Evolutionary conservation across 2,888 invertebrate species (phyloP).

Genomic region (Hyppa rectilinea): DNA sequence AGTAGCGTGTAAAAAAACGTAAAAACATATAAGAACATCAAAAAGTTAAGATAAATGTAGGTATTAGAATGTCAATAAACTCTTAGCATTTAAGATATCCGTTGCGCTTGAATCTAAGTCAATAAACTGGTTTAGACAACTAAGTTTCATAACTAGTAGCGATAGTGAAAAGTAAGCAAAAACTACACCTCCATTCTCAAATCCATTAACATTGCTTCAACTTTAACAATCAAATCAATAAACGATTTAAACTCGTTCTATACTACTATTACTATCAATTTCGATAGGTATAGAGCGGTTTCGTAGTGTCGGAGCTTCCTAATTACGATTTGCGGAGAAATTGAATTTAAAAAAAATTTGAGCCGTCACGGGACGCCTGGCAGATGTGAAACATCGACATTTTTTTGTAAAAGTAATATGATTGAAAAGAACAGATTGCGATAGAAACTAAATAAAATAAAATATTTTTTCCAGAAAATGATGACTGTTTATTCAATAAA

Average conservation of each 20-base stretch:
- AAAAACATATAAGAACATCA: neutral
- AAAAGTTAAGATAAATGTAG: neutral
- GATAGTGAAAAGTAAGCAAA: constrained; percentile 41
- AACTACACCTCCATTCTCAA: constrained; percentile 9
- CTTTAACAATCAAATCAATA: constrained; percentile 25
- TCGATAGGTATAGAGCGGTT: too few species aligned
- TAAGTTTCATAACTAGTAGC: constrained; percentile 32
- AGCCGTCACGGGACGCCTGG: too few species aligned
- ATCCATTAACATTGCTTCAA: constrained; percentile 17
- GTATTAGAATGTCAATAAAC: constrained; percentile 7
- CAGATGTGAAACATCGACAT: too few species aligned
- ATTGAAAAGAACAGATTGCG: too few species aligned
- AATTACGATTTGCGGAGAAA: too few species aligned
- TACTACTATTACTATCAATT: constrained; percentile 7
- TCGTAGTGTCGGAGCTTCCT: too few species aligned
- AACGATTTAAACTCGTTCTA: neutral
- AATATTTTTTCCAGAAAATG: too few species aligned
- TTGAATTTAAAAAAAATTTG: too few species aligned
- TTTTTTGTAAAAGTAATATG: too few species aligned
- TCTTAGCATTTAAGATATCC: constrained; percentile 1
- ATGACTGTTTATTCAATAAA: too few species aligned
- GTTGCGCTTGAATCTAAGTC: neutral
- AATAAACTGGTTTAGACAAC: constrained; percentile 16
- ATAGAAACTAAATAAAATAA: too few species aligned
- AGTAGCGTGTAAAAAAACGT: neutral